Evolutionary conservation across 2,113 vertebrate species (phyloP).

Genomic region (Megalops atlanticus): DNA sequence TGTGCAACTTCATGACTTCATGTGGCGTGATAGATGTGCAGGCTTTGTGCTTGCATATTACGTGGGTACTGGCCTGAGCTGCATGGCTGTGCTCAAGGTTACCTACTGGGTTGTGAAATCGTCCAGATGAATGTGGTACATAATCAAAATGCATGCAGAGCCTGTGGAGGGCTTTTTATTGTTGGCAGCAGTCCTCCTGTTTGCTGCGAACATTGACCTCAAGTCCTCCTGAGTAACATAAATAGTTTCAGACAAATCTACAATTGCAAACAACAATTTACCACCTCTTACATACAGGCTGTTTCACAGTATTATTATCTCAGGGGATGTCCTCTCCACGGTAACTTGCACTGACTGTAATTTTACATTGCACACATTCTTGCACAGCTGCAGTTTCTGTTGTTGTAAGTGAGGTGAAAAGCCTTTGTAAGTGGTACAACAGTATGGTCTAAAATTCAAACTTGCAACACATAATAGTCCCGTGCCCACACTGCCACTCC

Average conservation of each 20-base stretch:
- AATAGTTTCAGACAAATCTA: slow-evolving; percentile 41
- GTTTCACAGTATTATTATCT: not conserved
- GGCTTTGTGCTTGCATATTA: not conserved
- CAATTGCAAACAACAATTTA: slow-evolving; percentile 53
- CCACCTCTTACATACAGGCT: slow-evolving; percentile 20
- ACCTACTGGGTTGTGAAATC: slow-evolving; percentile 7
- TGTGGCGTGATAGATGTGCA: not conserved
- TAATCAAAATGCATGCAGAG: slow-evolving; percentile 55
- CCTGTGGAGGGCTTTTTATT: slow-evolving; percentile 42
- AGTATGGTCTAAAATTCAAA: not conserved
- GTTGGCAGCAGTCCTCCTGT: slow-evolving; percentile 39
- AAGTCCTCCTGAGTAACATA: slow-evolving; percentile 20
- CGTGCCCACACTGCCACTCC: not conserved
- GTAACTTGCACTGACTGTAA: no score
- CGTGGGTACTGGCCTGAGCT: not conserved
- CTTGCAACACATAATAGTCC: not conserved
- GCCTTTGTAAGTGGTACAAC: no score
- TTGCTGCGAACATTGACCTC: slow-evolving; percentile 33
- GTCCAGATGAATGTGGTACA: slow-evolving; percentile 9
- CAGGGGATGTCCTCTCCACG: no score
- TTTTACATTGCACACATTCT: no score
- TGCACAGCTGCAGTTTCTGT: no score
- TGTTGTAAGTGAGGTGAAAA: no score
- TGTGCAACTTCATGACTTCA: not conserved
- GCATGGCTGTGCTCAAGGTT: slow-evolving; percentile 4